These are phyloP conservation scores for Fabriciana adippe DNA, from an alignment of 2,888 invertebrate species.

Conservation along the genomic window DNA sequence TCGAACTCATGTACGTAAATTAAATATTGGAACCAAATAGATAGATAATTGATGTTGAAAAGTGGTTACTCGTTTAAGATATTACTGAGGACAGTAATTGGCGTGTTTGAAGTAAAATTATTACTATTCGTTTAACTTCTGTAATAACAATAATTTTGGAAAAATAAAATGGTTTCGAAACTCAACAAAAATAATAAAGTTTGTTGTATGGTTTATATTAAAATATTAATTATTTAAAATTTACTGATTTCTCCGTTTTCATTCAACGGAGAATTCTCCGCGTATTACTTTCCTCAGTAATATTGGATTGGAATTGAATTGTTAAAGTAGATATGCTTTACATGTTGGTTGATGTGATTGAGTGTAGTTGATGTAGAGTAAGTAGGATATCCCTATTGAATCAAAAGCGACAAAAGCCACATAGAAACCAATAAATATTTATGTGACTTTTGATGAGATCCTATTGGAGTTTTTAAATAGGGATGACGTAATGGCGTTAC, in stretches of 20 bases:
- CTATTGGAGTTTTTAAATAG: too few species aligned
- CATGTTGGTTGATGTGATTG: conserved; percentile 5
- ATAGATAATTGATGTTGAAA: conserved; percentile 10
- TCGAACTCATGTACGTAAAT: conserved; percentile 22
- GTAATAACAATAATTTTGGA: too few species aligned
- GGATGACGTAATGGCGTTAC: too few species aligned
- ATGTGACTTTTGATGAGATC: too few species aligned
- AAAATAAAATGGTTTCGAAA: too few species aligned
- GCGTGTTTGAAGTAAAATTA: not conserved
- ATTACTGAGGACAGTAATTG: conserved; percentile 1
- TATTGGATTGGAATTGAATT: not conserved
- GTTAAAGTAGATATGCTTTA: not conserved
- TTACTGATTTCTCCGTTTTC: too few species aligned
- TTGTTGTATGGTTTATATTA: too few species aligned
- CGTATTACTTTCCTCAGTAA: conserved; percentile 9
- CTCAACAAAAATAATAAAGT: too few species aligned
- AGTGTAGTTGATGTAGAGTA: conserved; percentile 1
- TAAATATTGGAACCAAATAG: conserved; percentile 20
- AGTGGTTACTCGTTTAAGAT: not conserved
- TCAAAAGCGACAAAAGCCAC: too few species aligned
- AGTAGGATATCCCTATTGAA: not conserved
- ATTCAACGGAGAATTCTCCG: not conserved
- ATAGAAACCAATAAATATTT: too few species aligned
- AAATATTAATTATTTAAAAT: too few species aligned
- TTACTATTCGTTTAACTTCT: not conserved